A percentile compares a stretch with the other conserved stretches of the same genome.
phyloP scores from a whole-genome alignment of 2,113 vertebrate genomes.

The Sinocyclocheilus maitianheensis region DNA sequence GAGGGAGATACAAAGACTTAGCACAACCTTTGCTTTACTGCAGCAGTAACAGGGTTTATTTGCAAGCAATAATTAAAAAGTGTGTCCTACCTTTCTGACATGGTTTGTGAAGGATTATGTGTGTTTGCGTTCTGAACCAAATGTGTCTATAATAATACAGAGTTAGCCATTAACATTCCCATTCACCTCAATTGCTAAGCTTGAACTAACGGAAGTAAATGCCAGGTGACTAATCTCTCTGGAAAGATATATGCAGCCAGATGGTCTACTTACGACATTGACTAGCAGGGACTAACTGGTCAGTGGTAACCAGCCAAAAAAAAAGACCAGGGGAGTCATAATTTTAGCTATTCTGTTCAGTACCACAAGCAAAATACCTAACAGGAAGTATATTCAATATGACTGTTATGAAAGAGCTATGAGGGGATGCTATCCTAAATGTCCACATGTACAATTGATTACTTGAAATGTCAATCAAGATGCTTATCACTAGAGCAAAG shows the following conservation, averaged over 20 bases:
- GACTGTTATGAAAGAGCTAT: not conserved
- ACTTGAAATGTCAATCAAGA: not conserved
- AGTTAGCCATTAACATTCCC: not conserved
- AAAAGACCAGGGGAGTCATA: not conserved
- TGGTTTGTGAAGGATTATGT: not conserved
- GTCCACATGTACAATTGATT: not conserved
- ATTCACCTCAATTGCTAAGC: not conserved
- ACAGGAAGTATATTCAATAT: not conserved
- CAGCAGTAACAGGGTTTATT: not conserved
- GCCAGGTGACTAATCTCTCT: not conserved
- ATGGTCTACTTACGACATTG: not conserved
- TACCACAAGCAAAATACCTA: not conserved
- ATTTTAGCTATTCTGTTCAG: not conserved
- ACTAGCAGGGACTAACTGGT: not conserved
- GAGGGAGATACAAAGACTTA: slow-evolving; percentile 16
- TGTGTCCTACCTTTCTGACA: not conserved
- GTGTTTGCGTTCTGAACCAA: not conserved
- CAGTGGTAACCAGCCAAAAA: not conserved
- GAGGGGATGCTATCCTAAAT: not conserved
- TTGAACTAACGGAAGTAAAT: not conserved
- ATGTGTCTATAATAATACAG: not conserved
- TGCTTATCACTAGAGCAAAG: slow-evolving; percentile 50
- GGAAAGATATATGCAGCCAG: slow-evolving; percentile 12
- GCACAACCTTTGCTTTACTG: not conserved
- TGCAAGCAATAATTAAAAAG: not conserved